Evolutionary conservation across 2,797 vertebrate genomes (phyloP), one percentile per base, ranked within the genome.

Genomic region (Myotis planiceps): DNA sequence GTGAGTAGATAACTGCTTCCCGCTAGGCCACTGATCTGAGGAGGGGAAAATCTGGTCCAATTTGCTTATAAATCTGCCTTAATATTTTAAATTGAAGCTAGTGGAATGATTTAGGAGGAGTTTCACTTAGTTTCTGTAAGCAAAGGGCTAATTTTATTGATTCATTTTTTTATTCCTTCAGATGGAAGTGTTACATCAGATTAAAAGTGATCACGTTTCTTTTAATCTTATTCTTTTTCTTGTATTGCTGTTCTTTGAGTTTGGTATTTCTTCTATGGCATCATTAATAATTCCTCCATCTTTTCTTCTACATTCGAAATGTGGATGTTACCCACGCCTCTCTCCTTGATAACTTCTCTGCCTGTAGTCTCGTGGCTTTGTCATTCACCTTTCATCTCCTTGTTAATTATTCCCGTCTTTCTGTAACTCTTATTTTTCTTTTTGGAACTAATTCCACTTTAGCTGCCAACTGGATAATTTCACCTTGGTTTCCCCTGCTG

Each of bases 131-230:
- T 88, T 90, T 88, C 49, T 96, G 1, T 94, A 63, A 71, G 25
- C 60, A 29, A 42, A 93, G 19, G 60, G 29, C 37, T 68, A 27
- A 75, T 75, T 88, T 83, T 82, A 76, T 74, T 86, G 32, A 42
- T 39, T 92, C 18, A 5, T 6, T 45, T 93, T 93, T 29, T 60
- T 68, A 27, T 69, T 90, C 18, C 45, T 90, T 95, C 87, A 74
- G 42, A 34, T 93, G 45, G 76, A 92, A 84, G 80, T 89, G 34
- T 78, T 93, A 25, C 13, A n/a, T 42, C 16, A 53, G 23, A 89
- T 88, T 92, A 65, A 89, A 86, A 65, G n/a, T 47, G 9, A 69
- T 78, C 19, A 21, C 25, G 75, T 95, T 87, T 90, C 65, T 92
- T 88, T 82, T 83, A 53, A 60, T 47, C 42, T 45, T 75, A 27